Evolutionary conservation across 2,888 invertebrate species (phyloP), one percentile per base, ranked within the genome.

Genomic region (Scaptomyza caliginosa): DNA sequence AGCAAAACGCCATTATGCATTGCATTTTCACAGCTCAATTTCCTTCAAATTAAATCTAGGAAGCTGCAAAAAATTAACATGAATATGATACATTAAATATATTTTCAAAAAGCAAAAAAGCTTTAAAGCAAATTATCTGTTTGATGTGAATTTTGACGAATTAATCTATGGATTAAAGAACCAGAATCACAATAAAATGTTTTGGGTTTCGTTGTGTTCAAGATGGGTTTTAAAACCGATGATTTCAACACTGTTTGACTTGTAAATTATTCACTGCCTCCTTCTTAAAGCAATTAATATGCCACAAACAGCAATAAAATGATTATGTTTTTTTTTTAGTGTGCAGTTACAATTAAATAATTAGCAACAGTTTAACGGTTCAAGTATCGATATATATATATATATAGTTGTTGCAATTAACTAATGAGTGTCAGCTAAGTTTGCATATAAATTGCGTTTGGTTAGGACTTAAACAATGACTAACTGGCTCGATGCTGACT

Each of bases 261-360:
- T 4, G n/a, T 30, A 13, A 16, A 26, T 30, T 7, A 7, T 32
- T 1, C 11, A 17, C 4, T n/a, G 7, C 0, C 7, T 38, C 26
- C n/a, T 0, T 13, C 16, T 0, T 19, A 10, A 10, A 10, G 24
- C 43, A 51, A 59, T 78, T 63, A 71, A 81, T 71, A 48, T 60
- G 67, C 40, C 75, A 75, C 24, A 75, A 49, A 45, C 71, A 70
- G 34, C 8, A 59, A 67, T 55, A 40, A 8, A n/a, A 17, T n/a
- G n/a, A 10, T n/a, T 68, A 52, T 64, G 59, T 63, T 64, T 74
- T 56, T 48, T 56, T 55, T 50, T n/a, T 32, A 13, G 13, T 32
- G 13, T 13, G n/a, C n/a, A 38, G 52, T 52, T 58, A 50, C 63
- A 30, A 75, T 51, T 66, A 70, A 54, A 42, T 49, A 36, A 43